Conservation (phyloP, 2,797 vertebrate species). For the Falco rusticolus region DNA sequence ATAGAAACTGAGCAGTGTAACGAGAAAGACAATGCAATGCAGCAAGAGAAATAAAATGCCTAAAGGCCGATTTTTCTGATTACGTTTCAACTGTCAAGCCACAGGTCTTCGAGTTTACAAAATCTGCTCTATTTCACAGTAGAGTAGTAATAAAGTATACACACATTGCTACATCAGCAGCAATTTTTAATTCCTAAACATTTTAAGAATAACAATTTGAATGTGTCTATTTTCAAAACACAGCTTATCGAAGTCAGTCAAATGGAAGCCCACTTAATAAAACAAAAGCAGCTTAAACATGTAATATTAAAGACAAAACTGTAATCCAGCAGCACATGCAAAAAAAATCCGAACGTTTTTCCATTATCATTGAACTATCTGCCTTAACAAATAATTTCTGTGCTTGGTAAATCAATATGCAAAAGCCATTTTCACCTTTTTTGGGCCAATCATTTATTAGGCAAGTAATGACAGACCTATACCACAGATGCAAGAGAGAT, state of each 20-base stretch:
- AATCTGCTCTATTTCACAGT: background rate
- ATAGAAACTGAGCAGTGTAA: background rate
- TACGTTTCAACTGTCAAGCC: background rate
- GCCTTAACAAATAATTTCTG: background rate
- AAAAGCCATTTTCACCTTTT: background rate
- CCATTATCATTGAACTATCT: background rate
- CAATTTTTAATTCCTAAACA: background rate
- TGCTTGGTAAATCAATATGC: background rate
- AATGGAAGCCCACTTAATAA: background rate
- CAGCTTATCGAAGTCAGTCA: background rate
- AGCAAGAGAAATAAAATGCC: background rate
- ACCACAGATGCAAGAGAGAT: background rate
- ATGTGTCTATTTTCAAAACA: background rate
- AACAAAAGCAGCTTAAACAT: background rate
- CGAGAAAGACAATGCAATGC: background rate
- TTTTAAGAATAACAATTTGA: background rate
- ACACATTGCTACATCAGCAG: background rate
- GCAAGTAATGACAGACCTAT: background rate
- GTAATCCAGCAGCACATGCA: background rate
- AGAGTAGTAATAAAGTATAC: background rate
- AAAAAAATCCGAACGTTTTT: background rate
- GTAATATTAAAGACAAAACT: background rate
- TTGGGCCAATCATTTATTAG: background rate
- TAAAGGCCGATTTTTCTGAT: background rate
- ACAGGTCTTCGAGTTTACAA: background rate